phyloP scores from a whole-genome alignment of 2,888 invertebrate genomes.

The Dryadula phaetusa region DNA sequence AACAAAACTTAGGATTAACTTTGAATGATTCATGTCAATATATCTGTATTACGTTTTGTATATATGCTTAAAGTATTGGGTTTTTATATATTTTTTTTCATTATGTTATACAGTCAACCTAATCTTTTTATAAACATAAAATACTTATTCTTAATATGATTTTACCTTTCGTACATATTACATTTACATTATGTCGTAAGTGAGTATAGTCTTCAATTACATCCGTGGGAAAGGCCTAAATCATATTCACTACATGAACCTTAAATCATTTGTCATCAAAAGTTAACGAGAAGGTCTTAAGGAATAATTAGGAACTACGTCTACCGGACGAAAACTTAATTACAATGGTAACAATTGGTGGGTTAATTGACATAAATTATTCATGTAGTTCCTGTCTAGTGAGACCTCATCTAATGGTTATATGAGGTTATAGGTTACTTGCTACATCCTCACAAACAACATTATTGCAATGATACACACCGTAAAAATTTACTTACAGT shows the following conservation, averaged over 20 bases:
- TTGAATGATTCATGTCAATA: too few relatives aligned
- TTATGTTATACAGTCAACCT: too few relatives aligned
- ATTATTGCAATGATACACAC: conserved; percentile 47
- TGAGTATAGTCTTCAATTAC: neutral
- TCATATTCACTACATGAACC: neutral
- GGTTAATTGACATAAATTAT: conserved; percentile 44
- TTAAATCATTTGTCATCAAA: conserved; percentile 6
- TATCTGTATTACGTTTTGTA: too few relatives aligned
- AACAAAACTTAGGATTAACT: too few relatives aligned
- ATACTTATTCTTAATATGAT: too few relatives aligned
- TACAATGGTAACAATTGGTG: conserved; percentile 34
- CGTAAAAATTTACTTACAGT: neutral
- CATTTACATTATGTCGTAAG: neutral
- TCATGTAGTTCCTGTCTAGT: conserved; percentile 57
- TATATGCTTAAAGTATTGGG: too few relatives aligned
- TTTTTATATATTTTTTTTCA: too few relatives aligned
- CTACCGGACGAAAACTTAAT: conserved; percentile 37
- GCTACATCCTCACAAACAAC: conserved; percentile 66
- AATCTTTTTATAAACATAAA: too few relatives aligned
- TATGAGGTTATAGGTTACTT: conserved; percentile 62
- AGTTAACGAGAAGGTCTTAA: conserved; percentile 14
- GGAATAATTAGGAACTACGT: conserved; percentile 23
- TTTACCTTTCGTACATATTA: too few relatives aligned
- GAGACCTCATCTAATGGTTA: conserved; percentile 61
- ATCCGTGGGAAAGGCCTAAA: neutral